Conservation (phyloP, 2,797 vertebrate species). For the Chromis chromis region DNA sequence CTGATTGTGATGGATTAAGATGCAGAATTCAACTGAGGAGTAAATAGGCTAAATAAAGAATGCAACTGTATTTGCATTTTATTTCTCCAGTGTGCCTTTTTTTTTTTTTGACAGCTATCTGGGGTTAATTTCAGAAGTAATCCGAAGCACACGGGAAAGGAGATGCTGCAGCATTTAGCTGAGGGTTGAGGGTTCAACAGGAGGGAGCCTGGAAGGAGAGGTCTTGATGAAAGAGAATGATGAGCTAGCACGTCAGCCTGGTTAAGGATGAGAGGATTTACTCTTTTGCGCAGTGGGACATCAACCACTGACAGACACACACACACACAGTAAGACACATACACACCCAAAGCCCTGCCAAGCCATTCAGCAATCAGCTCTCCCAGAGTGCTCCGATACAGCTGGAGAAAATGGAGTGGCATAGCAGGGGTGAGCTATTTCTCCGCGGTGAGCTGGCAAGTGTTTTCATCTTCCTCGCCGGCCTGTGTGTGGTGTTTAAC, state of each 20-base stretch:
- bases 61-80: constrained; percentile 12
- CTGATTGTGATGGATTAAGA: constrained; percentile 12
- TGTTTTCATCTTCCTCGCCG: constrained; percentile 68
- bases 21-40: neutral
- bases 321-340: constrained; percentile 40
- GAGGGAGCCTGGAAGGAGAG: constrained; percentile 54
- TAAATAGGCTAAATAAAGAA: constrained; percentile 17
- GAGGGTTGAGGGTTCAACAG: constrained; percentile 55
- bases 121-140: constrained; percentile 27
- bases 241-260: constrained; percentile 65
- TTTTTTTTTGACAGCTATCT: constrained; percentile 9
- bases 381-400: constrained; percentile 60
- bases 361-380: constrained; percentile 67
- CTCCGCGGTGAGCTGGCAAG: constrained; percentile 47
- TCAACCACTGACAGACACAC: constrained; percentile 46
- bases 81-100: neutral
- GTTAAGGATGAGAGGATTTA: constrained; percentile 76
- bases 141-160: constrained; percentile 15
- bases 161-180: constrained; percentile 45
- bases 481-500: constrained; percentile 63
- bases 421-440: constrained; percentile 61
- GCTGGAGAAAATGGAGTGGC: constrained; percentile 69
- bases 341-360: constrained; percentile 49
- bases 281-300: constrained; percentile 59
- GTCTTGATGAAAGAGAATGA: constrained; percentile 72